Evolutionary conservation across 2,113 vertebrate species (phyloP).

Genomic region (Petrocephalus microphthalmus): DNA sequence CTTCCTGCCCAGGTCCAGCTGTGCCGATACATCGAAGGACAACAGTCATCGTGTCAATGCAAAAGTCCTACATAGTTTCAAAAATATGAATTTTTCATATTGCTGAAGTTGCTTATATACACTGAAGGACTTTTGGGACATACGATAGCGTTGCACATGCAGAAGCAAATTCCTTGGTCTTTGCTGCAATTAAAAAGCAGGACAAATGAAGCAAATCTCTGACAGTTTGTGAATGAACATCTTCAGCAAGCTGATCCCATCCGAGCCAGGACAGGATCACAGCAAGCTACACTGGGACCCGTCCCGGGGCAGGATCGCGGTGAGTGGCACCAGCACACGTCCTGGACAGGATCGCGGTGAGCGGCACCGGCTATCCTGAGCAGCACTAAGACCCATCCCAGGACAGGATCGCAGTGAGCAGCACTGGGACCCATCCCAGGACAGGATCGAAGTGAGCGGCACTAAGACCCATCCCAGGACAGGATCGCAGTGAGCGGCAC

Average conservation of each 20-base stretch:
- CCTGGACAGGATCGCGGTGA: background rate
- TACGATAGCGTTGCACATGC: background rate
- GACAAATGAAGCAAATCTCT: background rate
- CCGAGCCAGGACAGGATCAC: background rate
- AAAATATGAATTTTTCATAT: background rate
- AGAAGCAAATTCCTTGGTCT: background rate
- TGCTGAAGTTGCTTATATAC: background rate
- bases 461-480: background rate
- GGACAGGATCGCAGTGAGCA: background rate
- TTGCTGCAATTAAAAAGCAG: background rate
- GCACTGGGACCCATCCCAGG: background rate
- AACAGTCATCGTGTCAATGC: background rate
- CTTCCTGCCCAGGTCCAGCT: conserved; percentile 82
- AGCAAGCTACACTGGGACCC: too few relatives aligned
- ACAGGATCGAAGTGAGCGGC: background rate
- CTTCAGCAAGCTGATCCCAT: background rate
- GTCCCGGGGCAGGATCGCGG: background rate
- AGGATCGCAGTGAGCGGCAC: too few relatives aligned
- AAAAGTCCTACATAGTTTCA: too few relatives aligned
- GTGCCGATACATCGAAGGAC: conserved; percentile 23
- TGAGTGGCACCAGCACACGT: background rate
- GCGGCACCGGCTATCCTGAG: background rate
- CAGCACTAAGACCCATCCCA: background rate
- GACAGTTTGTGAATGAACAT: background rate
- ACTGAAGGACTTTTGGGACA: background rate